Conservation (phyloP, 2,113 vertebrate genomes). For the Trogon surrucura region DNA sequence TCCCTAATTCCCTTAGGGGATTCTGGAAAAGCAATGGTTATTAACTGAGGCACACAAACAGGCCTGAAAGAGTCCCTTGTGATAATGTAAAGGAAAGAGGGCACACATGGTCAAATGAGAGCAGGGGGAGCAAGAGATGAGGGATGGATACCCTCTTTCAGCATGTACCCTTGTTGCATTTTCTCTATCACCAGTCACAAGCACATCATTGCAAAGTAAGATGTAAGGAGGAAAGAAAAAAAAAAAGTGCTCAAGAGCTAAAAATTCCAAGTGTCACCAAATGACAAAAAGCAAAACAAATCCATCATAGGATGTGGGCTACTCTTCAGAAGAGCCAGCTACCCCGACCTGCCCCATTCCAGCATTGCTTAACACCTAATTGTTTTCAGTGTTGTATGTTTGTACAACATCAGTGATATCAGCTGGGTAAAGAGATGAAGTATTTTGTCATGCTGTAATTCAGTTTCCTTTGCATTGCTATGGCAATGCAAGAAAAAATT, state of each 20-base stretch:
- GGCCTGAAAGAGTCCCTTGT: neutral
- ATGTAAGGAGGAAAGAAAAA: rapidly evolving
- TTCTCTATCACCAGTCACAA: neutral
- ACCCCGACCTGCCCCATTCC: neutral
- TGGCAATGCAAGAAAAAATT: constrained; percentile 25
- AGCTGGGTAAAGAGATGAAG: neutral
- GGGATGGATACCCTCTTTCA: neutral
- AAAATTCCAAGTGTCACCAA: neutral
- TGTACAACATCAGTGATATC: neutral
- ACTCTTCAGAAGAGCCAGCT: neutral
- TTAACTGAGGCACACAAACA: neutral
- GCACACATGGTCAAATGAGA: neutral
- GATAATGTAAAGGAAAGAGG: neutral
- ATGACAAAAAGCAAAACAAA: neutral
- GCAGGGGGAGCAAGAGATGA: neutral
- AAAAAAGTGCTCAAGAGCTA: rapidly evolving
- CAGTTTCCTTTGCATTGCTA: constrained; percentile 43
- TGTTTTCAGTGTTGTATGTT: neutral
- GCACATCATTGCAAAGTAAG: neutral
- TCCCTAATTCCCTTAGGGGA: neutral
- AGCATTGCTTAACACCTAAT: neutral
- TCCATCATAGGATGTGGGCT: neutral
- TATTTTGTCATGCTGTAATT: neutral
- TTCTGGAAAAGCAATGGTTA: neutral
- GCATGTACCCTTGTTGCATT: neutral